Evolutionary conservation across 2,888 invertebrate genomes (phyloP), one percentile per base, ranked within the genome.

Genomic region (Argynnis bischoffii): DNA sequence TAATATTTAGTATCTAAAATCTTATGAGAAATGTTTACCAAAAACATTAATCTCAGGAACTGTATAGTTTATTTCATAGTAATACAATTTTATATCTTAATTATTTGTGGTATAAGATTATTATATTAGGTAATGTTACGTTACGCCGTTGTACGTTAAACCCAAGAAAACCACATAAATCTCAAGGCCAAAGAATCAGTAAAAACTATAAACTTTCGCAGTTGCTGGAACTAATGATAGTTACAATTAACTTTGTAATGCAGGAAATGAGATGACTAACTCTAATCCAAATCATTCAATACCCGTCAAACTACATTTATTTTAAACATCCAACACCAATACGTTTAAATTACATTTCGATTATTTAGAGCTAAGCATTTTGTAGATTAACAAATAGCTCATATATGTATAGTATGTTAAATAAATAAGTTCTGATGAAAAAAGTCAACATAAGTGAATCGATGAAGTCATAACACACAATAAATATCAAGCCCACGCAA

Each of bases 381-480:
- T 46, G 11, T 11, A 46, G 13, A 46, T 46, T 6, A 41, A 56
- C 18, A 18, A 41, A 41, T 11, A 8, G 35, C 35, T n/a, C 0
- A 5, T 0, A 15, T 15, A 77, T 26, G 4, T 26, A n/a, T 14
- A 31, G 1, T 47, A 31, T 35, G 16, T 51, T 14, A 48, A 59
- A 63, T 31, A 61, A 55, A 50, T 48, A 31, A 47, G 31, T 54
- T 63, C 21, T 55, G 53, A 59, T 65, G 57, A 53, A 63, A 68
- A 66, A 70, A 48, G 51, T 65, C 57, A 65, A 71, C 61, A 66
- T 54, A 69, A 76, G 75, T 77, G 77, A 77, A 75, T 74, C 79
- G 86, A 88, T 91, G 90, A 91, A 87, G 89, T 90, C 91, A 90
- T 88, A 87, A 79, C 80, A 79, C 79, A 82, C 85, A 84, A 87